Conservation (phyloP, 2,113 vertebrate species). For the Lepisosteus oculatus region DNA sequence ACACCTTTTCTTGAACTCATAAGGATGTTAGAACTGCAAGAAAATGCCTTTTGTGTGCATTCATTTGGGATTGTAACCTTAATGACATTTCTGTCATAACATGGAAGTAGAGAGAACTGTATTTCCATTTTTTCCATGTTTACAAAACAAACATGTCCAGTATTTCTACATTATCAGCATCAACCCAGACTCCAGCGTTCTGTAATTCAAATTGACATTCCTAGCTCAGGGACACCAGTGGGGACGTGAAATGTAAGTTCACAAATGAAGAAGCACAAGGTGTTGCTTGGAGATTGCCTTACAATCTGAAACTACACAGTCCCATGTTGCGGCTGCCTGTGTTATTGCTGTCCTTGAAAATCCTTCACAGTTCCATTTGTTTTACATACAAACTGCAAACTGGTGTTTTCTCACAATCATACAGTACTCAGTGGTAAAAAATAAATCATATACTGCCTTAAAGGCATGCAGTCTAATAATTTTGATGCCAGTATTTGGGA, state of each 20-base stretch:
- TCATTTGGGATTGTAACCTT: conserved; percentile 7
- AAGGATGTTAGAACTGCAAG: conserved; percentile 13
- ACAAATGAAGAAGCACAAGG: conserved; percentile 40
- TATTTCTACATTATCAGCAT: conserved; percentile 34
- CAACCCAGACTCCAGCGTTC: conserved; percentile 26
- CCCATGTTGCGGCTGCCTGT: too few species aligned
- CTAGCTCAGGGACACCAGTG: conserved; percentile 14
- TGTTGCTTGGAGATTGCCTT: conserved; percentile 38
- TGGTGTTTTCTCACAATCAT: too few species aligned
- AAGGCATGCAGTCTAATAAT: too few species aligned
- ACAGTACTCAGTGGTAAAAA: too few species aligned
- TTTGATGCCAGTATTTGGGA: too few species aligned
- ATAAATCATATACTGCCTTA: too few species aligned
- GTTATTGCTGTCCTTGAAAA: too few species aligned
- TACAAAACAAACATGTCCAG: conserved; percentile 11
- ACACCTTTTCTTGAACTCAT: too few species aligned
- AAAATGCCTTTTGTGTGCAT: conserved; percentile 2
- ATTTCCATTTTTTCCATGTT: conserved; percentile 28
- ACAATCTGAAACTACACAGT: conserved; percentile 11
- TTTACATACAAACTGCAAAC: too few species aligned
- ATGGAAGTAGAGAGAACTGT: conserved; percentile 11
- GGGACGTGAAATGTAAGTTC: conserved; percentile 26
- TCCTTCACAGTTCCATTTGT: too few species aligned
- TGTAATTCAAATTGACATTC: conserved; percentile 33
- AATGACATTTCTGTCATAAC: conserved; percentile 28